Evolutionary conservation across 2,888 invertebrate genomes (phyloP), one percentile per base, ranked within the genome.

Genomic region (Sinelater perroti): DNA sequence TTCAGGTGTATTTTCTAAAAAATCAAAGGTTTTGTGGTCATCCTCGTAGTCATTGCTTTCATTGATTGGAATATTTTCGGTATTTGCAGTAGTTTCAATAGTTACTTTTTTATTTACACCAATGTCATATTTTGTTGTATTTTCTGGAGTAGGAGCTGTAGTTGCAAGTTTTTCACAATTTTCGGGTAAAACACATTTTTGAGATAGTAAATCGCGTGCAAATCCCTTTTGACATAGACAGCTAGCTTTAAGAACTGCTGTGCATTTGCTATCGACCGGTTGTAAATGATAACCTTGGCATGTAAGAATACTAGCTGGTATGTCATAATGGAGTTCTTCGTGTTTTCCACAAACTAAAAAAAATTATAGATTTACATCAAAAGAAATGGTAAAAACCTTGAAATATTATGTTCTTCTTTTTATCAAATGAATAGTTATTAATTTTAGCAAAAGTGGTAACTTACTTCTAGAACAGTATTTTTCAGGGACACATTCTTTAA

Each of bases 331-430:
- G 42, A 40, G 42, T 11, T 31, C 42, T 16, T 52, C 30, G 24
- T 52, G 18, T 42, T 42, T 14, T 3, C 31, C 20, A 42, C 51
- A 52, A 42, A 42, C 51, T 52, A 17, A 17, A 8, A 6, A 33
- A 1, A 33, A 3, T 3, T 14, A 2, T 14, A 33, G 3, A 6
- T 24, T 6, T 6, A 24, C 24, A 24, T 31, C 11, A 10, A 8
- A 24, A 24, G 5, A 5, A 8, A 8, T 7, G 7, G 5, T 7
- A 24, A 24, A 24, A 6, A 24, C 5, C 7, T 24, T 7, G 7
- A 24, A 24, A 24, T 7, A 24, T n/a, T n/a, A n/a, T n/a, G n/a
- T n/a, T n/a, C n/a, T n/a, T n/a, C n/a, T n/a, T n/a, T n/a, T n/a
- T n/a, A n/a, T n/a, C n/a, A 24, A 24, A 24, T 24, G 7, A 6